Evolutionary conservation across 1,140 invertebrate genomes (phyloP).

Genomic region (Lerema accius): DNA sequence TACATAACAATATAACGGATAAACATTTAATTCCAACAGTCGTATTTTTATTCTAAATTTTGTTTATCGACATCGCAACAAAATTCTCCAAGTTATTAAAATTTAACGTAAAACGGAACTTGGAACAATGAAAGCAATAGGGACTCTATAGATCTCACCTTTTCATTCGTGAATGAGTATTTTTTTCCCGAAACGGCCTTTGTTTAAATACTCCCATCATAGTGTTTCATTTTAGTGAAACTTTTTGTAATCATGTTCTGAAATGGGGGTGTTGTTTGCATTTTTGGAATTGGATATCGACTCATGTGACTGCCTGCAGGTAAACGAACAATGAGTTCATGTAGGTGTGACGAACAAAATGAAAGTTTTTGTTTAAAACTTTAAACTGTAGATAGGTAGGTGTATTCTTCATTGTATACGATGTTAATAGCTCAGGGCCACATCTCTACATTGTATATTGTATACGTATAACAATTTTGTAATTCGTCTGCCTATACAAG

Average conservation of each 20-base stretch:
- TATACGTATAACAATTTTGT: too few relatives aligned
- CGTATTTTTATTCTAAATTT: neutral
- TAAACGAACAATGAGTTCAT: slow-evolving; percentile 2
- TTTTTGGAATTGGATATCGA: neutral
- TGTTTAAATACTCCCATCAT: slow-evolving; percentile 19
- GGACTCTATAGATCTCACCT: slow-evolving; percentile 26
- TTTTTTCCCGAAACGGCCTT: slow-evolving; percentile 22
- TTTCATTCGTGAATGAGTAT: slow-evolving; percentile 27
- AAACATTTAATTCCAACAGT: too few relatives aligned
- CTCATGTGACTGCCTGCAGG: neutral
- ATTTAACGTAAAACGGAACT: slow-evolving; percentile 26
- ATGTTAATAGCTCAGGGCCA: too few relatives aligned
- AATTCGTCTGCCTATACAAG: too few relatives aligned
- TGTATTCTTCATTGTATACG: too few relatives aligned
- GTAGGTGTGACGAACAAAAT: neutral
- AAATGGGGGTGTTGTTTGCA: neutral
- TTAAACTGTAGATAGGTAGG: too few relatives aligned
- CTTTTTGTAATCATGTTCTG: slow-evolving; percentile 19
- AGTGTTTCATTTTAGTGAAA: slow-evolving; percentile 27
- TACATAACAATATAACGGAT: too few relatives aligned
- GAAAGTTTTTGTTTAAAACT: too few relatives aligned
- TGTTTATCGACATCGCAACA: slow-evolving; percentile 9
- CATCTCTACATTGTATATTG: too few relatives aligned
- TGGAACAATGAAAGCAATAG: slow-evolving; percentile 32
- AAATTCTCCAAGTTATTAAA: slow-evolving; percentile 23